A percentile compares a stretch with the other conserved stretches of the same genome.
Evolutionary conservation across 2,888 invertebrate genomes (phyloP).

Genomic region (Lymantria dispar): DNA sequence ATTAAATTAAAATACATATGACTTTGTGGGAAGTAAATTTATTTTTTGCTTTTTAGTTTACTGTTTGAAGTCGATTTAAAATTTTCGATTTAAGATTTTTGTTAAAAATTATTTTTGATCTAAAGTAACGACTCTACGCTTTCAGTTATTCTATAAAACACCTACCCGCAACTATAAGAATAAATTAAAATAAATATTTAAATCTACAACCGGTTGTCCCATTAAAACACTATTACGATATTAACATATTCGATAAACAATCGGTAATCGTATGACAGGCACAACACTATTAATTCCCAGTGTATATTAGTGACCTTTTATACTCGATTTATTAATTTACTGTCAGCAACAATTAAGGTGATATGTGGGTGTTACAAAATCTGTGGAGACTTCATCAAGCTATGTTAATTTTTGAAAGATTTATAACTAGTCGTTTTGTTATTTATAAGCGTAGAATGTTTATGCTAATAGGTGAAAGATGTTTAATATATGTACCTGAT

Average conservation of each 20-base stretch:
- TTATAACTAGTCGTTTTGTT: background rate
- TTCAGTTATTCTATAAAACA: slow-evolving; percentile 31
- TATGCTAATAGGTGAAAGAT: background rate
- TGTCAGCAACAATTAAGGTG: slow-evolving; percentile 26
- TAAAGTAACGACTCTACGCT: slow-evolving; percentile 26
- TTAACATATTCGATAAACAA: slow-evolving; percentile 73
- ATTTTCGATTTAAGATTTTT: too few relatives aligned
- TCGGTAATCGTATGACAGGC: slow-evolving; percentile 56
- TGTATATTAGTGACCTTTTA: slow-evolving; percentile 28
- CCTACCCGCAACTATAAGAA: slow-evolving; percentile 44
- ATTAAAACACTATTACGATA: slow-evolving; percentile 72
- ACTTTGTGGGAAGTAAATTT: too few relatives aligned
- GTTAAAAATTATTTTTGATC: too few relatives aligned
- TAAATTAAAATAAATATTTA: slow-evolving; percentile 58
- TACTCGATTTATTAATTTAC: slow-evolving; percentile 29
- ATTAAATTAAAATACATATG: too few relatives aligned
- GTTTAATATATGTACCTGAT: too few relatives aligned
- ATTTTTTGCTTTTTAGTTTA: too few relatives aligned
- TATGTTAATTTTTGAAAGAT: slow-evolving; percentile 8
- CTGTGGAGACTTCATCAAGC: slow-evolving; percentile 6
- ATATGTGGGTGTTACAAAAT: slow-evolving; percentile 8
- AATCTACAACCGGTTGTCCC: slow-evolving; percentile 58
- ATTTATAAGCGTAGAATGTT: background rate
- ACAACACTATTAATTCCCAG: slow-evolving; percentile 52
- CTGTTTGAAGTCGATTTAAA: too few relatives aligned